phyloP scores from a whole-genome alignment of 92 coral and sea anemone genomes.

The Porites divaricata region DNA sequence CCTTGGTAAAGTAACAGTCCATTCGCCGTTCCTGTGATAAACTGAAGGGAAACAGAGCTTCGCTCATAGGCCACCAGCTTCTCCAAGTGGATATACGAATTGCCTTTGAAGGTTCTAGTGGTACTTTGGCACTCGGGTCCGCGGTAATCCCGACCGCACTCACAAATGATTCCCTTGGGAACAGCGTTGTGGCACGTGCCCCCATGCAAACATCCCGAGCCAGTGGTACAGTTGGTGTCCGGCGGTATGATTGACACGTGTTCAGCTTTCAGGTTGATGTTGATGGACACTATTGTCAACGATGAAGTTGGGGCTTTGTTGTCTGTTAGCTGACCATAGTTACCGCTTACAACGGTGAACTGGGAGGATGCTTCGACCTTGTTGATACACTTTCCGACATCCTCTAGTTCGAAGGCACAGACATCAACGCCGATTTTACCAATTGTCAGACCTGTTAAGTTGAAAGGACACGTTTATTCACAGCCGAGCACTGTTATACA shows the following conservation, averaged over 20 bases:
- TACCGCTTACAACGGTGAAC: constrained; percentile 90
- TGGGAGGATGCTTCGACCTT: constrained; percentile 66
- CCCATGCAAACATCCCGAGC: constrained; percentile 75
- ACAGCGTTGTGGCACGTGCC: constrained; percentile 86
- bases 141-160: constrained; percentile 71
- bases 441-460: constrained; percentile 55
- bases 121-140: constrained; percentile 84
- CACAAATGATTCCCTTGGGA: constrained; percentile 75
- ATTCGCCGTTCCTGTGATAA: constrained; percentile 66
- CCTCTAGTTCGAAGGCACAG: constrained; percentile 80
- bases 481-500: too few relatives aligned
- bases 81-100: constrained; percentile 72
- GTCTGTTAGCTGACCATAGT: constrained; percentile 66
- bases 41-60: constrained; percentile 66
- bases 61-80: constrained; percentile 74
- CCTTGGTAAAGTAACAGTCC: constrained; percentile 88
- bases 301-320: constrained; percentile 55
- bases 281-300: constrained; percentile 82
- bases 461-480: not conserved
- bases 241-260: constrained; percentile 68
- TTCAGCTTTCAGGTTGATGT: constrained; percentile 62
- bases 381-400: constrained; percentile 87
- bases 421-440: constrained; percentile 85
- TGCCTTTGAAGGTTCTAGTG: constrained; percentile 75
- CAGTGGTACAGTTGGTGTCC: constrained; percentile 45